phyloP scores from a whole-genome alignment of 2,888 invertebrate species.

The Exocentrus adspersus region DNA sequence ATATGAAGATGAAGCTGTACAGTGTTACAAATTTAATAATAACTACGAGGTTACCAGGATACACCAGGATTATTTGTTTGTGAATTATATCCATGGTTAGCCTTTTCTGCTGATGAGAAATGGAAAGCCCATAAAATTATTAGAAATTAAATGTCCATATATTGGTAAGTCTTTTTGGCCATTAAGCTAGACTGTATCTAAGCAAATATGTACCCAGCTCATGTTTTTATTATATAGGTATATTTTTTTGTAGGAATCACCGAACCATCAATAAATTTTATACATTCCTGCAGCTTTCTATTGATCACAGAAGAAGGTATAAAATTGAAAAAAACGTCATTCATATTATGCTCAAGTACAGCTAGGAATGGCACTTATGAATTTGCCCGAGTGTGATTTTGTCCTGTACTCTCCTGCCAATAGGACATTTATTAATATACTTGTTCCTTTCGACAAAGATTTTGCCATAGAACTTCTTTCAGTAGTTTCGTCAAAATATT shows the following conservation, averaged over 20 bases:
- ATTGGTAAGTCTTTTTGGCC: slow-evolving; percentile 8
- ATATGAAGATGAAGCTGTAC: background rate
- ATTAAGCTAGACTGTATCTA: background rate
- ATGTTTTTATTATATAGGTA: background rate
- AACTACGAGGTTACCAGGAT: background rate
- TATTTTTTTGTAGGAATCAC: slow-evolving; percentile 10
- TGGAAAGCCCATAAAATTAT: slow-evolving; percentile 11
- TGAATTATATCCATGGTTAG: slow-evolving; percentile 13
- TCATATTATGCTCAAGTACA: slow-evolving; percentile 30
- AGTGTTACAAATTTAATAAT: background rate
- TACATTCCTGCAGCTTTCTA: background rate
- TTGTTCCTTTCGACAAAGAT: slow-evolving; percentile 16
- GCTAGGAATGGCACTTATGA: slow-evolving; percentile 29
- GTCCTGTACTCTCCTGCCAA: slow-evolving; percentile 1
- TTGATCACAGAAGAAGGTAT: background rate
- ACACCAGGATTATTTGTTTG: slow-evolving; percentile 1
- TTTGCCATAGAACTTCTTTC: slow-evolving; percentile 16
- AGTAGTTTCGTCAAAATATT: slow-evolving; percentile 16
- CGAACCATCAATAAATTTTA: slow-evolving; percentile 2
- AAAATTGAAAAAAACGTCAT: slow-evolving; percentile 25
- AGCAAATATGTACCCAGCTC: too few species aligned
- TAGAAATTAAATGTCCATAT: slow-evolving; percentile 36
- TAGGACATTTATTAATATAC: slow-evolving; percentile 2
- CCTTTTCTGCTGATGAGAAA: slow-evolving; percentile 20
- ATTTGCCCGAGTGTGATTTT: slow-evolving; percentile 14